Percentiles rank a stretch among this genome's conserved stretches.
Conservation (phyloP, 2,888 invertebrate species). For the Napeogenes sylphis region DNA sequence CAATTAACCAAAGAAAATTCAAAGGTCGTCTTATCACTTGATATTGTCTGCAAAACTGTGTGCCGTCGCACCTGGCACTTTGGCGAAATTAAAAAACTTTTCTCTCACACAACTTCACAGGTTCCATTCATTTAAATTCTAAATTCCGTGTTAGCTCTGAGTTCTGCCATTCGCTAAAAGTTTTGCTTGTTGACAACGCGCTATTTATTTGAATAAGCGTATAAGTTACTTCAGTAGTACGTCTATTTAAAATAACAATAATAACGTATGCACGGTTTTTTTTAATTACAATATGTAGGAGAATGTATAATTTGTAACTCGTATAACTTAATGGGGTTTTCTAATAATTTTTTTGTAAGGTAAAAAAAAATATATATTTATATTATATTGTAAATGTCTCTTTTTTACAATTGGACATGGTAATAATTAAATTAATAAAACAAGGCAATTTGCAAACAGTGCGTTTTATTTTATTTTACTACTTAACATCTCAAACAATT, state of each 20-base stretch:
- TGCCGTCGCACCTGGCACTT: constrained; percentile 63
- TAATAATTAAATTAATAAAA: no score
- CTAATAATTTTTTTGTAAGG: no score
- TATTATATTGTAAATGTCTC: no score
- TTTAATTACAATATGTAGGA: no score
- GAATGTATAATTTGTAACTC: no score
- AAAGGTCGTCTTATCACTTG: constrained; percentile 20
- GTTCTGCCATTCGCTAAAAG: constrained; percentile 49
- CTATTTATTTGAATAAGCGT: constrained; percentile 11
- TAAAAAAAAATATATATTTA: no score
- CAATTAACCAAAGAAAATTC: constrained; percentile 4
- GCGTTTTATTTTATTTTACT: no score
- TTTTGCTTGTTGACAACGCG: constrained; percentile 10
- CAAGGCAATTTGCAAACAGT: no score
- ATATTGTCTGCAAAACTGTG: constrained; percentile 64
- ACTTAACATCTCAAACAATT: no score
- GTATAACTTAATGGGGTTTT: no score
- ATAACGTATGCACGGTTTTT: no score
- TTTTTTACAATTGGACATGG: no score
- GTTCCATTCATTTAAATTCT: constrained; percentile 71
- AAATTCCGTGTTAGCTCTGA: constrained; percentile 68
- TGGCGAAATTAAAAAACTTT: constrained; percentile 75
- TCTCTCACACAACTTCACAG: constrained; percentile 59
- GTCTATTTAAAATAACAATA: neutral
- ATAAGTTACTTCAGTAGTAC: neutral